A percentile compares a stretch with the other conserved stretches of the same genome.
Conservation (phyloP, 1,140 invertebrate species). For the Thereuonema tuberculata region DNA sequence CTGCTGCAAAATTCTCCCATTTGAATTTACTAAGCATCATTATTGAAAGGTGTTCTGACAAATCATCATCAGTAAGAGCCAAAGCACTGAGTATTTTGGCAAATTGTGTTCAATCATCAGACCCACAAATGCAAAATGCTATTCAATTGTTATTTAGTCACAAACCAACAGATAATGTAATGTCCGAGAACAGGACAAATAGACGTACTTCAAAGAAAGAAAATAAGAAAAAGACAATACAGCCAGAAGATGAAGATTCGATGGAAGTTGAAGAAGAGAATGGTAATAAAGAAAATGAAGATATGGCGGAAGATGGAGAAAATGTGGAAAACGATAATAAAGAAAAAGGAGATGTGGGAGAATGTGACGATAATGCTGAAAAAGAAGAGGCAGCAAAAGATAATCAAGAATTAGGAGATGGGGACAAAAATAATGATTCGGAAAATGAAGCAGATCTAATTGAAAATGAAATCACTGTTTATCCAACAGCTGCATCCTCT, state of each 20-base stretch:
- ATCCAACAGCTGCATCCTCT: no score
- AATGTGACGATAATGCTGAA: no score
- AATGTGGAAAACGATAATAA: no score
- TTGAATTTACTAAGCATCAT: constrained; percentile 37
- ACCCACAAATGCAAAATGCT: constrained; percentile 25
- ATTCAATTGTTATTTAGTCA: constrained; percentile 36
- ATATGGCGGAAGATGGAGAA: neutral
- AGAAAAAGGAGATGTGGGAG: no score
- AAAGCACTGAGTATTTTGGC: constrained; percentile 41
- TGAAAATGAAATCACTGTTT: no score
- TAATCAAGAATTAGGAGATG: neutral
- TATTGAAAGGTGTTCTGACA: constrained; percentile 39
- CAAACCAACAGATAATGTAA: no score
- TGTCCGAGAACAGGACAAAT: no score
- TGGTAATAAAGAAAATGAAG: neutral
- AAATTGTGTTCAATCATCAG: constrained; percentile 33
- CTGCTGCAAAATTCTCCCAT: constrained; percentile 20
- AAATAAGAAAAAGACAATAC: neutral
- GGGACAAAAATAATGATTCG: neutral
- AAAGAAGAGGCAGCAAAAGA: no score
- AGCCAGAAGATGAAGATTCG: neutral
- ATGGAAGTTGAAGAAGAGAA: neutral
- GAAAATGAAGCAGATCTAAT: neutral
- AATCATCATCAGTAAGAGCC: constrained; percentile 40
- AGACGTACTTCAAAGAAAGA: constrained; percentile 15